Conservation (phyloP, 2,113 vertebrate genomes). For the Varanus salvator region DNA sequence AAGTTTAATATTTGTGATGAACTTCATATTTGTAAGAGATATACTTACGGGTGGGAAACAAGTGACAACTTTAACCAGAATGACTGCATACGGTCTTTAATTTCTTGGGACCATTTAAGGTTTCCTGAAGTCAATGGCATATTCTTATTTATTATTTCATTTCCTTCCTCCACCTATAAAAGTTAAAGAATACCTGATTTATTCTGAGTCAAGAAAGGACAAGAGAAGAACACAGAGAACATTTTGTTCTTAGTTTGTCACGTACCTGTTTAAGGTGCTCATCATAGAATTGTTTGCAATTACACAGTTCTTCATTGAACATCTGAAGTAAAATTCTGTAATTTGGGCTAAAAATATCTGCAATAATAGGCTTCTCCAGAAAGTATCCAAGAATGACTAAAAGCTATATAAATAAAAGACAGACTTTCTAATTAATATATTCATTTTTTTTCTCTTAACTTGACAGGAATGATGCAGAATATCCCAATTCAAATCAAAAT, state of each 20-base stretch:
- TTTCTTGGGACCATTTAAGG: conserved; percentile 81
- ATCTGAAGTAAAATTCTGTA: conserved; percentile 76
- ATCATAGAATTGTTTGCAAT: conserved; percentile 77
- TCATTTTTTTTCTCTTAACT: background rate
- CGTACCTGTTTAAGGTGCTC: conserved; percentile 78
- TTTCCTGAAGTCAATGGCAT: conserved; percentile 79
- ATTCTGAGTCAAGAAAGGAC: background rate
- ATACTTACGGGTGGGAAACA: conserved; percentile 77
- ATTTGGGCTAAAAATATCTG: conserved; percentile 82
- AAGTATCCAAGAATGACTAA: conserved; percentile 81
- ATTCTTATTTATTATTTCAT: conserved; percentile 78
- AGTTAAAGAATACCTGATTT: conserved; percentile 30
- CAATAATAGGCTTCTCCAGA: conserved; percentile 79
- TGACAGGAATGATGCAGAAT: background rate
- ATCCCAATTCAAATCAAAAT: background rate
- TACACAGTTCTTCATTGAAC: conserved; percentile 78
- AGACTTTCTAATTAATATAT: conserved; percentile 18
- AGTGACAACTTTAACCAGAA: conserved; percentile 79
- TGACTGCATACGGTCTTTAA: conserved; percentile 75
- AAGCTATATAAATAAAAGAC: conserved; percentile 74
- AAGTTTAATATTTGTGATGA: background rate
- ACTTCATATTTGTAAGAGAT: background rate
- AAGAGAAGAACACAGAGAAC: background rate
- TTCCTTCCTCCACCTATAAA: conserved; percentile 68
- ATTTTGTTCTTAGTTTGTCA: background rate